Evolutionary conservation across 92 coral and sea anemone genomes (phyloP).

Genomic region (Epizoanthus stellaris): DNA sequence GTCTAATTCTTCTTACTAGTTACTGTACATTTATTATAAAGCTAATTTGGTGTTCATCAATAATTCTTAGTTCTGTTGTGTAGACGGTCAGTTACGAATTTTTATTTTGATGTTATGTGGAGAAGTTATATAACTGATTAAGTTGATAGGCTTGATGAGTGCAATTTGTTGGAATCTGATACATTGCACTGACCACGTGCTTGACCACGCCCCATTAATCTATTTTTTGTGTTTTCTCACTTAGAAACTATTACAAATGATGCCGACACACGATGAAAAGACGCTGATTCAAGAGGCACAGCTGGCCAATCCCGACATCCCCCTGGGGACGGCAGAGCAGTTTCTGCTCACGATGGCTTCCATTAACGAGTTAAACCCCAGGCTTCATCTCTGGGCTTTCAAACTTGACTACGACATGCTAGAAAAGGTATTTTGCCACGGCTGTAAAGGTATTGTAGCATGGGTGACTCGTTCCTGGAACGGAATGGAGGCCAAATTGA

Average conservation of each 20-base stretch:
- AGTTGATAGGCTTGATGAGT: too few species aligned
- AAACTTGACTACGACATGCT: slow-evolving; percentile 95
- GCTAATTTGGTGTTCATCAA: too few species aligned
- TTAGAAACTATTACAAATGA: slow-evolving; percentile 90
- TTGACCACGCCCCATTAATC: not conserved
- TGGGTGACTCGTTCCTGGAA: not conserved
- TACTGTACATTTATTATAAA: too few species aligned
- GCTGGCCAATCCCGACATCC: slow-evolving; percentile 90
- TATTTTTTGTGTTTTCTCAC: not conserved
- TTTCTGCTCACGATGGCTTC: slow-evolving; percentile 92
- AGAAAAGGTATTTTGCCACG: slow-evolving; percentile 66
- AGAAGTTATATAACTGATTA: not conserved
- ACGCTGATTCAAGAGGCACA: slow-evolving; percentile 93
- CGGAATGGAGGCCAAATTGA: too few species aligned
- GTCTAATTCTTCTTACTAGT: too few species aligned
- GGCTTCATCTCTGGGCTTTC: slow-evolving; percentile 94
- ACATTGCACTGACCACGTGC: too few species aligned
- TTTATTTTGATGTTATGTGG: too few species aligned
- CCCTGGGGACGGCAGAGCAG: slow-evolving; percentile 97
- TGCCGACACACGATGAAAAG: slow-evolving; percentile 94
- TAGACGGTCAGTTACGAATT: too few species aligned
- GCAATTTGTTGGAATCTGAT: too few species aligned
- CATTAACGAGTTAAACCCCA: slow-evolving; percentile 86
- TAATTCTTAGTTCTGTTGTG: too few species aligned
- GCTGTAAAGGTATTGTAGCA: not conserved